phyloP scores from a whole-genome alignment of 1,140 invertebrate genomes.

The Zeugodacus cucurbitae region DNA sequence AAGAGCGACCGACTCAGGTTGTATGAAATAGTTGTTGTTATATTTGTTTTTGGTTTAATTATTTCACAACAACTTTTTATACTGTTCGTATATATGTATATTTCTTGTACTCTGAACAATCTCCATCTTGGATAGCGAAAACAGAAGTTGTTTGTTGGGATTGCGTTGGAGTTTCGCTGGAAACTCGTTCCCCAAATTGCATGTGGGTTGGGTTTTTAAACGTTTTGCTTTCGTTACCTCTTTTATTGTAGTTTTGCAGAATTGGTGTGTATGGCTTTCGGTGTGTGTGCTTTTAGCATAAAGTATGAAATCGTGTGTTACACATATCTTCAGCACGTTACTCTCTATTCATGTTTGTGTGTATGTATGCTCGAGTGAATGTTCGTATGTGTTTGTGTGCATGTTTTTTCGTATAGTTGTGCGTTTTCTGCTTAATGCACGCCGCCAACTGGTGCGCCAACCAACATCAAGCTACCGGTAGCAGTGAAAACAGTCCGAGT shows the following conservation, averaged over 20 bases:
- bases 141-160: background rate
- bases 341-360: background rate
- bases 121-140: conserved; percentile 9
- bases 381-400: background rate
- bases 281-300: background rate
- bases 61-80: background rate
- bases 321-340: background rate
- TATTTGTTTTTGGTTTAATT: background rate
- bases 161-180: background rate
- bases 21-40: background rate
- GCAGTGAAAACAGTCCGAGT: conserved; percentile 26
- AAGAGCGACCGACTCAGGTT: background rate
- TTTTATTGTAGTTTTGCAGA: background rate
- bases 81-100: background rate
- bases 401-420: background rate
- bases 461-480: background rate
- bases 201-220: background rate
- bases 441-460: background rate
- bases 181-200: background rate
- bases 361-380: background rate
- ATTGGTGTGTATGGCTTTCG: background rate
- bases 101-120: background rate
- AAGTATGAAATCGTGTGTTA: background rate
- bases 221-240: background rate
- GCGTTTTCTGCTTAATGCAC: background rate